Conservation (phyloP, 2,888 invertebrate genomes). For the Archips xylosteana region DNA sequence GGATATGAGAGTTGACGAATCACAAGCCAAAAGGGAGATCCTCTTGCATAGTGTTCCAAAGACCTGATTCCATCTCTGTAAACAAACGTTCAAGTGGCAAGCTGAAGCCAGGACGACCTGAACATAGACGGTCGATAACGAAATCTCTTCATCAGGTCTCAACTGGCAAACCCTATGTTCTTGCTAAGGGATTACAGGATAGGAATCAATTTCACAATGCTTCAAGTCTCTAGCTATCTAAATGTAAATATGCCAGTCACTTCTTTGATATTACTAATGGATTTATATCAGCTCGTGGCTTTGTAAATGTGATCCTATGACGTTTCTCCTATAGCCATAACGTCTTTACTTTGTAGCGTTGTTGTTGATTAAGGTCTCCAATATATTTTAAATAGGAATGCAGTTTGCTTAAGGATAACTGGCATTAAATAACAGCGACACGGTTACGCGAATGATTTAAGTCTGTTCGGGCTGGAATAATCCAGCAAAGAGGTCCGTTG, state of each 20-base stretch:
- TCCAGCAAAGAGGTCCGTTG: conserved; percentile 16
- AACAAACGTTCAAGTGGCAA: too few relatives aligned
- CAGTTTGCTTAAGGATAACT: conserved; percentile 38
- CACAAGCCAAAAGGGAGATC: too few relatives aligned
- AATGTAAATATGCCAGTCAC: too few relatives aligned
- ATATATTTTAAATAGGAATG: conserved; percentile 37
- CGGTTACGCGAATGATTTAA: conserved; percentile 28
- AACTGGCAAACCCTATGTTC: too few relatives aligned
- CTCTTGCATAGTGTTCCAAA: too few relatives aligned
- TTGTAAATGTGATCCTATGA: neutral
- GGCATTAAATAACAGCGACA: conserved; percentile 22
- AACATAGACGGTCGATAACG: too few relatives aligned
- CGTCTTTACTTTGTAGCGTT: neutral
- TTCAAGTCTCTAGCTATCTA: neutral
- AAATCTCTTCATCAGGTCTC: neutral
- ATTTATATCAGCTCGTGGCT: neutral
- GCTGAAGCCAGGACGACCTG: too few relatives aligned
- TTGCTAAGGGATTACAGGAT: too few relatives aligned
- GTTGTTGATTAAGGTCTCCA: conserved; percentile 26
- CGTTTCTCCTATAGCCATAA: neutral
- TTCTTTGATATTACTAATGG: neutral
- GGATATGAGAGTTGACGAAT: too few relatives aligned
- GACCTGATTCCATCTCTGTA: too few relatives aligned
- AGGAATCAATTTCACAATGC: neutral
- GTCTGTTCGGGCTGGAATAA: conserved; percentile 18